Evolutionary conservation across 2,797 vertebrate genomes (phyloP).

Genomic region (Zenarchopterus dispar): DNA sequence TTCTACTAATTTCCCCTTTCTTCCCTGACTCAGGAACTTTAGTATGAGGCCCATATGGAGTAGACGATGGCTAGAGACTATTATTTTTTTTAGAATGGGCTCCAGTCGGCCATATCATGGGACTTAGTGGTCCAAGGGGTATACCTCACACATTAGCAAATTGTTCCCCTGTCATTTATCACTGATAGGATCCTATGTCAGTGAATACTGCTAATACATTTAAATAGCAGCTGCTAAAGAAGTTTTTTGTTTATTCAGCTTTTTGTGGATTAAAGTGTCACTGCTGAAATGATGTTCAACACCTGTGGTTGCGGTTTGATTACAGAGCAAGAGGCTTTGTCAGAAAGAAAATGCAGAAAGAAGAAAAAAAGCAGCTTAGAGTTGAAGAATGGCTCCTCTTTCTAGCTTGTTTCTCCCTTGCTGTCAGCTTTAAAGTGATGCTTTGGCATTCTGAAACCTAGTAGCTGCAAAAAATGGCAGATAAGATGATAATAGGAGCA

Average conservation of each 20-base stretch:
- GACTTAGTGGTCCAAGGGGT: constrained; percentile 40
- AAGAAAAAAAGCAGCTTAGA: not conserved
- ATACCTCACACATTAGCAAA: constrained; percentile 48
- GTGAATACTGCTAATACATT: constrained; percentile 59
- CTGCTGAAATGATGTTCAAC: constrained; percentile 6
- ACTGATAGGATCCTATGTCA: constrained; percentile 55
- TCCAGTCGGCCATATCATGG: constrained; percentile 31
- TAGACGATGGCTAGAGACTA: constrained; percentile 26
- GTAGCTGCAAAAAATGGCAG: constrained; percentile 4
- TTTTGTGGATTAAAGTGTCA: constrained; percentile 29
- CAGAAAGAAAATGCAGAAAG: not conserved
- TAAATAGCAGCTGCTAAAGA: constrained; percentile 55
- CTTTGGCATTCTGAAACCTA: not conserved
- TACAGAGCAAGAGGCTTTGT: constrained; percentile 5
- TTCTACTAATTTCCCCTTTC: constrained; percentile 8
- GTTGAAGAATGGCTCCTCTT: not conserved
- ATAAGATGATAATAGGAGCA: not conserved
- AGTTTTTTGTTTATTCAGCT: constrained; percentile 48
- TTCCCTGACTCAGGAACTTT: constrained; percentile 45
- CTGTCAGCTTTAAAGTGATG: not conserved
- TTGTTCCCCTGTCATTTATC: constrained; percentile 53
- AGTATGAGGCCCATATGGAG: constrained; percentile 19
- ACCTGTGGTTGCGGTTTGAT: constrained; percentile 32
- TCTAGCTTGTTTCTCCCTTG: not conserved
- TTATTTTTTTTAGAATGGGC: constrained; percentile 35